These are phyloP conservation scores for Drosophila kuntzei DNA, from an alignment of 2,888 invertebrate genomes.

Conservation along the genomic window DNA sequence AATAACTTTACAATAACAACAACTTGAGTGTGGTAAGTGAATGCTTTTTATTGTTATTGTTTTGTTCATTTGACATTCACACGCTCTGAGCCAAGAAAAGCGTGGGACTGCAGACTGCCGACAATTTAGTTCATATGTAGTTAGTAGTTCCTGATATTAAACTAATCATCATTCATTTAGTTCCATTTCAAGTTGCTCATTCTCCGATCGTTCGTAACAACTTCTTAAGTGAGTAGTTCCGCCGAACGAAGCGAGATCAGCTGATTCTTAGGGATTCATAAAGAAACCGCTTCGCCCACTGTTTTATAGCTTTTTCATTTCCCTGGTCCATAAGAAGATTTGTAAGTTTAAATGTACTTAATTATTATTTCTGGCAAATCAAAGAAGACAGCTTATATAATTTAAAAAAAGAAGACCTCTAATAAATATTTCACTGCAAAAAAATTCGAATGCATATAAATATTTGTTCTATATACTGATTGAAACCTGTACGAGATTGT, in stretches of 20 bases:
- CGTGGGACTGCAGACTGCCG: conserved; percentile 5
- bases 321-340: no score
- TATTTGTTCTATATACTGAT: background rate
- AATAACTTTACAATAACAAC: conserved; percentile 15
- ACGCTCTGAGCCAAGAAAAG: conserved; percentile 9
- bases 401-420: no score
- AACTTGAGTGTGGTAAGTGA: conserved; percentile 42
- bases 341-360: no score
- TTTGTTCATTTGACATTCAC: conserved; percentile 35
- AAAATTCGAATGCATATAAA: no score
- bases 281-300: background rate
- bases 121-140: conserved; percentile 3
- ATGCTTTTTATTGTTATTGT: conserved; percentile 36
- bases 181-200: conserved; percentile 5
- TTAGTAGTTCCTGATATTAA: conserved; percentile 8
- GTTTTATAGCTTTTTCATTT: no score
- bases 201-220: conserved; percentile 12
- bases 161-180: conserved; percentile 19
- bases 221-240: background rate
- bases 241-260: background rate
- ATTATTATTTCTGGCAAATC: no score
- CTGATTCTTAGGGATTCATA: conserved; percentile 1
- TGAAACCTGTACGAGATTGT: background rate
- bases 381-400: no score
- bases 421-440: no score